Conservation (phyloP, 1,140 invertebrate species). For the Plutomurus gul region DNA sequence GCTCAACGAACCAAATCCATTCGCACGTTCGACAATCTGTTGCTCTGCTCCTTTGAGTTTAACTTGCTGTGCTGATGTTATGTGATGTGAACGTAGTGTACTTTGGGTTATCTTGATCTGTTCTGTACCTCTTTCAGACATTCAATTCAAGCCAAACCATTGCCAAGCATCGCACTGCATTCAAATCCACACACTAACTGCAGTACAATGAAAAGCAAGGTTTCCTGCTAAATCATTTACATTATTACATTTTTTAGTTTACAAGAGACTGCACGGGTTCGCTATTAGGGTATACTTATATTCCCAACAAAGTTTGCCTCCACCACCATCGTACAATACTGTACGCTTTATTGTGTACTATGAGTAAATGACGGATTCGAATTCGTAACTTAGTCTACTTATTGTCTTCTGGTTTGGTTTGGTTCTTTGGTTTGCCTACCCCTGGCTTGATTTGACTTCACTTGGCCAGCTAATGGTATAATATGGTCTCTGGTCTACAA, state of each 20-base stretch:
- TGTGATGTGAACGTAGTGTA: neutral
- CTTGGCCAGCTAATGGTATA: neutral
- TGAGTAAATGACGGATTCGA: neutral
- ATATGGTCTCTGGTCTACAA: too few relatives aligned
- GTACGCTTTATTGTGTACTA: neutral
- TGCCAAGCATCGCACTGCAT: neutral
- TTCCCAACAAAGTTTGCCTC: too few relatives aligned
- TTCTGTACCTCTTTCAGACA: neutral
- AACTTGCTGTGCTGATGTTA: neutral
- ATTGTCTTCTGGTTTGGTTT: slow-evolving; percentile 8
- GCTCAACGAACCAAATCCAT: slow-evolving; percentile 28
- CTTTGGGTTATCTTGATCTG: neutral
- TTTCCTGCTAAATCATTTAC: neutral
- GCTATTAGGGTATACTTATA: too few relatives aligned
- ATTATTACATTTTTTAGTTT: too few relatives aligned
- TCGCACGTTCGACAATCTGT: slow-evolving; percentile 28
- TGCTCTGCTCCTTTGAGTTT: neutral
- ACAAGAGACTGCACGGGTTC: neutral
- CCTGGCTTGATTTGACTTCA: neutral
- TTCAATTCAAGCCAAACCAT: too few relatives aligned
- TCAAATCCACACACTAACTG: neutral
- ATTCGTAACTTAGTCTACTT: slow-evolving; percentile 13
- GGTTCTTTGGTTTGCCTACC: neutral
- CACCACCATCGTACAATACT: neutral
- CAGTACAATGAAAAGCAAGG: neutral